A percentile compares a stretch with the other conserved stretches of the same genome.
Evolutionary conservation across 2,888 invertebrate species (phyloP).

Genomic region (Endomychus coccineus): DNA sequence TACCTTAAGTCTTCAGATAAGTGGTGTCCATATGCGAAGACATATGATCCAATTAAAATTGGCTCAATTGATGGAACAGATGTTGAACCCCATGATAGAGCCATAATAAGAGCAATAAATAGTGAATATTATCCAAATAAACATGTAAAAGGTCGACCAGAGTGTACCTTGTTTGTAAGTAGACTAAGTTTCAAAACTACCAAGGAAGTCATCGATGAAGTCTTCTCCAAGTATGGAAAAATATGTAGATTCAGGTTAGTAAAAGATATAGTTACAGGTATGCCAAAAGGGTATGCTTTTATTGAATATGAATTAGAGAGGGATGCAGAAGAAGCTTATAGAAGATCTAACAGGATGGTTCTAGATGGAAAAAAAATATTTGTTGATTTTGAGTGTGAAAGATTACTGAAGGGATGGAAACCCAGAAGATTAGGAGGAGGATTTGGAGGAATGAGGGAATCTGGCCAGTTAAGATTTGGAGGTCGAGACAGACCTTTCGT

Average conservation of each 20-base stretch:
- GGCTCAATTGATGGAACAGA: conserved; percentile 88
- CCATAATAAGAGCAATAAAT: conserved; percentile 61
- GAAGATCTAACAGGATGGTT: conserved; percentile 50
- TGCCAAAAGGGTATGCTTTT: conserved; percentile 77
- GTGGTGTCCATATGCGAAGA: conserved; percentile 52
- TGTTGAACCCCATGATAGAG: conserved; percentile 72
- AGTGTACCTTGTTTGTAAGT: conserved; percentile 67
- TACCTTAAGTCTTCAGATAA: conserved; percentile 27
- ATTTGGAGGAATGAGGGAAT: conserved; percentile 77
- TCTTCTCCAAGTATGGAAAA: conserved; percentile 59
- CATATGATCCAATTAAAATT: conserved; percentile 72
- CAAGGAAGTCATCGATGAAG: conserved; percentile 50
- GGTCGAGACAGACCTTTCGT: conserved; percentile 71
- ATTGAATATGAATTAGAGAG: conserved; percentile 64
- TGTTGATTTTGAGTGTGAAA: conserved; percentile 70
- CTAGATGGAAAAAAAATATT: conserved; percentile 65
- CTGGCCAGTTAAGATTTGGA: conserved; percentile 83
- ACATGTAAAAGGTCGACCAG: conserved; percentile 60
- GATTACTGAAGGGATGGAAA: conserved; percentile 69
- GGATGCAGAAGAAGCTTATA: conserved; percentile 56
- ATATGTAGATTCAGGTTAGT: conserved; percentile 58
- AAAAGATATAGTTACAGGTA: conserved; percentile 75
- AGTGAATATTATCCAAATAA: conserved; percentile 60
- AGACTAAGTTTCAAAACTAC: conserved; percentile 62
- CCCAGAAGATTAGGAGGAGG: conserved; percentile 83